Conservation (phyloP, 1,140 invertebrate species). For the Chelonus insularis region DNA sequence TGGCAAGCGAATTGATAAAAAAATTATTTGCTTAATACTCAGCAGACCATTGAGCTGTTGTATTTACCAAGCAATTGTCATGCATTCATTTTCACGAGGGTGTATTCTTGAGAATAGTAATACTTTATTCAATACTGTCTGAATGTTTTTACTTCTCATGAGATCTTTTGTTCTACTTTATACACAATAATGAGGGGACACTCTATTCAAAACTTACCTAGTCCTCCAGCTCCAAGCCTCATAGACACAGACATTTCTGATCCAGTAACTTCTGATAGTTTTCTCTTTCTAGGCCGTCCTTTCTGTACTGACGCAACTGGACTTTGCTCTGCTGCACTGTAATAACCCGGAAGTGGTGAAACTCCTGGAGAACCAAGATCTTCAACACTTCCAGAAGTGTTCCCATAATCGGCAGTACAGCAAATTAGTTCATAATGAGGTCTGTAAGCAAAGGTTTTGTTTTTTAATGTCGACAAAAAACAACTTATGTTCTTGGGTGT, state of each 20-base stretch:
- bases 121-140: too few relatives aligned
- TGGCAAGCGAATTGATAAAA: conserved; percentile 12
- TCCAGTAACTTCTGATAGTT: conserved; percentile 62
- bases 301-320: conserved; percentile 67
- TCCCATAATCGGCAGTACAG: conserved; percentile 63
- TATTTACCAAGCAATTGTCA: conserved; percentile 28
- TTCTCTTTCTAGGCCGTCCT: conserved; percentile 82
- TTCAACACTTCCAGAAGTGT: conserved; percentile 62
- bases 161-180: too few relatives aligned
- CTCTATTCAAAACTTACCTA: conserved; percentile 50
- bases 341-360: conserved; percentile 64
- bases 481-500: too few relatives aligned
- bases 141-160: too few relatives aligned
- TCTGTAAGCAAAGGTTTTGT: conserved; percentile 60
- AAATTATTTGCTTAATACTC: conserved; percentile 28
- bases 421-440: conserved; percentile 70
- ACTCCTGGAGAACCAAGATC: conserved; percentile 64
- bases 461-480: too few relatives aligned
- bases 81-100: not conserved
- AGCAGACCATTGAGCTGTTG: conserved; percentile 17
- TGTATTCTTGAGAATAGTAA: too few relatives aligned
- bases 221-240: conserved; percentile 70
- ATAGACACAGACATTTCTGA: conserved; percentile 70
- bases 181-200: too few relatives aligned
- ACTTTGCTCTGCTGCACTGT: conserved; percentile 61